Evolutionary conservation across 2,113 vertebrate species (phyloP), one percentile per base, ranked within the genome.

Genomic region (Poeciliopsis turrubarensis): DNA sequence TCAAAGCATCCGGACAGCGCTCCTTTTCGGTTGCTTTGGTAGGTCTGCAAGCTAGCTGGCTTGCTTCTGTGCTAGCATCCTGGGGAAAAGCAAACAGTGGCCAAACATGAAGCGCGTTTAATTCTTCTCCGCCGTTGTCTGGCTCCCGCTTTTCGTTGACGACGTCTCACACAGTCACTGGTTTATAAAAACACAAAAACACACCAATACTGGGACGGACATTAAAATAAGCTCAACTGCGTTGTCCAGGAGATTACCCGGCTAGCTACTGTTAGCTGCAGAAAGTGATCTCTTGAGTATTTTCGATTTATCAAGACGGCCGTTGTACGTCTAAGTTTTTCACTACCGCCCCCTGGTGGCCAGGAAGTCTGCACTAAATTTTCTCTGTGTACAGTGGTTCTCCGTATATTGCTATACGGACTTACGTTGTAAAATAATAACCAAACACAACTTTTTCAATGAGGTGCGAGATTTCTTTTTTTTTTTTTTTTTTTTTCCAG

Each of bases 1-100:
- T 93, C 89, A 94, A 66, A 90, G 84, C 94, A 95, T 95, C 91
- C 92, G 91, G 91, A 69, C 86, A 47, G 73, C 51, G 73, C 77
- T 72, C 73, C 67, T 81, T 72, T 72, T 77, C 69, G 75, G 80
- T 73, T 82, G 51, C 79, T 87, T 78, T 68, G 81, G 78, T 68
- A 62, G 84, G 8, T 51, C 32, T 32, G 72, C 75, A 70, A 75
- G 61, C 67, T 91, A 87, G 78, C 77, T 87, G 68, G 54, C 73
- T 87, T 14, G 87, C 60, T 78, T 72, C 51, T 63, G 54, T 68
- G 86, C 79, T 92, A 91, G 79, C 89, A 92, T 92, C 85, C 85
- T 85, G 70, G 41, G 73, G 72, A 66, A 77, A 82, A 82, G 75
- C 77, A 65, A 37, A 73, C 68, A 69, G 65, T 65, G 39, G 5